phyloP scores from a whole-genome alignment of 2,113 vertebrate genomes.

The Pelecanus crispus region DNA sequence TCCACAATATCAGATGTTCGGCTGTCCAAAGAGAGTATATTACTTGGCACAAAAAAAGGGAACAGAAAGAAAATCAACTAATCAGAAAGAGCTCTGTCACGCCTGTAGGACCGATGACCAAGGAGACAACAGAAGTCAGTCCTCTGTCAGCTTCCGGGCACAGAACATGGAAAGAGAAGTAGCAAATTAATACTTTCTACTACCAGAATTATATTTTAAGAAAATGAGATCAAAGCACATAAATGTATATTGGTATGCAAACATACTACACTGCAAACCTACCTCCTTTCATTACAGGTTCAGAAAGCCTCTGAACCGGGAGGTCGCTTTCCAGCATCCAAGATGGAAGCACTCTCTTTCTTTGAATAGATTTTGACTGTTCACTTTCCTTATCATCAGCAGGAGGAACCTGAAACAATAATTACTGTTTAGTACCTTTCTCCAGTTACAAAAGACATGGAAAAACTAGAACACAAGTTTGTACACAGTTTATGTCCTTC shows the following conservation, averaged over 20 bases:
- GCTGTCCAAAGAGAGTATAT: background rate
- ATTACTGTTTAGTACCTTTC: background rate
- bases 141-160: background rate
- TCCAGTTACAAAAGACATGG: background rate
- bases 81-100: background rate
- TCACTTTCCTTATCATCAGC: background rate
- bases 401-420: constrained; percentile 57
- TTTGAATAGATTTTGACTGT: background rate
- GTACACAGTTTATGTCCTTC: background rate
- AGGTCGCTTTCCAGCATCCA: constrained; percentile 82
- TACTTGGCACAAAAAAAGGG: background rate
- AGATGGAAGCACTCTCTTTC: constrained; percentile 80
- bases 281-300: constrained; percentile 57
- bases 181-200: background rate
- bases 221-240: background rate
- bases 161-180: background rate
- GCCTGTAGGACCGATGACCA: background rate
- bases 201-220: background rate
- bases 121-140: background rate
- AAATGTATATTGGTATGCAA: background rate
- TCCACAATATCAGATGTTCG: background rate
- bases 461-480: background rate
- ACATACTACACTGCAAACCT: background rate
- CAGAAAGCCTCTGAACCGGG: constrained; percentile 20
- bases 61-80: background rate